Evolutionary conservation across 2,888 invertebrate genomes (phyloP), one percentile per base, ranked within the genome.

Genomic region (Drosophila maculinotata): DNA sequence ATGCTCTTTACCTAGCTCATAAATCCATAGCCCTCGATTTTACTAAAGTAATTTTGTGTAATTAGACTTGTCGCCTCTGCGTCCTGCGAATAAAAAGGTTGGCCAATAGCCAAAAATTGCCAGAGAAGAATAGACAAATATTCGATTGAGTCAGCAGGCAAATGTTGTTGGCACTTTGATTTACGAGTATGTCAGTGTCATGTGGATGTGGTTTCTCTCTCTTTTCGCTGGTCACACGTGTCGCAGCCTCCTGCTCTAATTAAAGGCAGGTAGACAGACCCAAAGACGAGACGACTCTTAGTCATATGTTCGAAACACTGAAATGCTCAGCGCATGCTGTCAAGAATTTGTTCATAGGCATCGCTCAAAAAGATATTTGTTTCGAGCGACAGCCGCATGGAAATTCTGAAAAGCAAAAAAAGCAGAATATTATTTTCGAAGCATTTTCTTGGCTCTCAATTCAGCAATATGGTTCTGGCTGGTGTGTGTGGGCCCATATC

Each of bases 371-470:
- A 42, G 7, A 45, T 20, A 9, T 31, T 23, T 26, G 3, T 36
- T 35, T 30, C 14, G 25, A n/a, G 31, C 39, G 69, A 26, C 57
- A 47, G 59, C n/a, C 69, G 57, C 79, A 82, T 81, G 81, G 81
- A 81, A 83, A 81, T 79, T 69, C 63, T 54, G 69, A 75, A 86
- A 66, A 20, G 20, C 2, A 62, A 68, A 41, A 4, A 31, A 38
- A 38, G 7, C n/a, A 0, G 12, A 65, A n/a, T n/a, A n/a, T n/a
- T n/a, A n/a, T 68, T 60, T 82, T 63, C 63, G 78, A 85, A 62
- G 66, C 44, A 69, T 59, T 70, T 49, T 48, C 20, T 17, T 49
- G 42, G 49, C 83, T 77, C 84, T 65, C 67, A 44, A 75, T 83
- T 82, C 82, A 64, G 79, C 73, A 53, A 66, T 44, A 36, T 47